Conservation (phyloP, 2,888 invertebrate genomes). For the Temnothorax rugatulus region DNA sequence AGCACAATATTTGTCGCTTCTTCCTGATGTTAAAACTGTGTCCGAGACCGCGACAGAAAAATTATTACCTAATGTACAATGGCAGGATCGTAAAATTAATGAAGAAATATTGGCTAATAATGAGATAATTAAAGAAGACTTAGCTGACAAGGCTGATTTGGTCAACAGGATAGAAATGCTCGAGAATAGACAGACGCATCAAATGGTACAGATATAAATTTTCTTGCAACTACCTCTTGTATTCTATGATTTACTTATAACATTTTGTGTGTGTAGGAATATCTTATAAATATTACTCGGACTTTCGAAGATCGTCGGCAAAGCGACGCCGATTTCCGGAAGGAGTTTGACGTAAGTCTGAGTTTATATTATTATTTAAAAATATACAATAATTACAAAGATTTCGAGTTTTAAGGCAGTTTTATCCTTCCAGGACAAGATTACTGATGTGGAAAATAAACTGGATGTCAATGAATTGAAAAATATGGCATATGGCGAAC, state of each 20-base stretch:
- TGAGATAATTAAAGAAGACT: conserved; percentile 60
- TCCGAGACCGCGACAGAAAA: neutral
- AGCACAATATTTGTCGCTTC: conserved; percentile 62
- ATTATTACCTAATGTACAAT: conserved; percentile 30
- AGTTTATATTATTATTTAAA: conserved; percentile 25
- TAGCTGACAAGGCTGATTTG: conserved; percentile 68
- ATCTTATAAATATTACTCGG: conserved; percentile 72
- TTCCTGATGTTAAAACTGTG: conserved; percentile 36
- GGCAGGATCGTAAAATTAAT: neutral
- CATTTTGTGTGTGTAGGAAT: conserved; percentile 68
- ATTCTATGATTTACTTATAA: conserved; percentile 16
- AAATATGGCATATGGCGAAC: conserved; percentile 70
- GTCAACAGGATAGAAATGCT: conserved; percentile 76
- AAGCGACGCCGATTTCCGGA: conserved; percentile 67
- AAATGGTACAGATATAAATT: conserved; percentile 65
- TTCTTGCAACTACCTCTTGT: conserved; percentile 13
- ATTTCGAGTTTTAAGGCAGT: neutral
- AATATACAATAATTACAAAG: conserved; percentile 10
- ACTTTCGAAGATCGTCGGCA: conserved; percentile 69
- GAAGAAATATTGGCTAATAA: conserved; percentile 62
- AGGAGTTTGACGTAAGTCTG: conserved; percentile 75
- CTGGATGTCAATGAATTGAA: conserved; percentile 64
- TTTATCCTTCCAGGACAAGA: conserved; percentile 71
- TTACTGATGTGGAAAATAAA: conserved; percentile 71
- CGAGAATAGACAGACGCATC: conserved; percentile 72